Percentiles rank a stretch among this genome's conserved stretches.
These are phyloP conservation scores for Blastobasis lacticolella DNA, from an alignment of 2,888 invertebrate genomes.

Conservation along the genomic window DNA sequence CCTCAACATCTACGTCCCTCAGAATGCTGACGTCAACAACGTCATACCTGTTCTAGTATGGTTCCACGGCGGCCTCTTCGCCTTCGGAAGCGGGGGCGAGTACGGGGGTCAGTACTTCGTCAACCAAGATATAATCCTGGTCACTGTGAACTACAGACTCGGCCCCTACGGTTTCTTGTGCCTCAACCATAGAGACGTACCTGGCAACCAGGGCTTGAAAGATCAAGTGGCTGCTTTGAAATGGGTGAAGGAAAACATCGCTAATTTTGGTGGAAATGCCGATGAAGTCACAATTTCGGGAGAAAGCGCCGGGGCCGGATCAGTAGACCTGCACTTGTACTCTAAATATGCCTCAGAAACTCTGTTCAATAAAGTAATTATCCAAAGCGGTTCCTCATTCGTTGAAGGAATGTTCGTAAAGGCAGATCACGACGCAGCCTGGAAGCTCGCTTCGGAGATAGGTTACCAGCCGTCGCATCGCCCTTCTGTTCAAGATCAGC, in stretches of 20 bases:
- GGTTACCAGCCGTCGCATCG: constrained; percentile 18
- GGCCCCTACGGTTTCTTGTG: constrained; percentile 56
- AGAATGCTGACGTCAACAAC: constrained; percentile 15
- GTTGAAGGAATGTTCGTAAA: constrained; percentile 25
- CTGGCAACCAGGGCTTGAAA: constrained; percentile 46
- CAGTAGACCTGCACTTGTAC: constrained; percentile 40
- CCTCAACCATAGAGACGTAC: constrained; percentile 31
- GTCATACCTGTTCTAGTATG: constrained; percentile 43
- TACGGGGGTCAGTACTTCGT: constrained; percentile 37
- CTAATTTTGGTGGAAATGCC: constrained; percentile 39
- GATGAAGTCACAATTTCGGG: constrained; percentile 43
- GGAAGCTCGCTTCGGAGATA: constrained; percentile 31
- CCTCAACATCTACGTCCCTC: constrained; percentile 33
- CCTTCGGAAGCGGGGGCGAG: constrained; percentile 33
- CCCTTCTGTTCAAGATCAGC: no score
- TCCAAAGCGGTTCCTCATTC: constrained; percentile 38
- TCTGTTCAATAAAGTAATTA: constrained; percentile 36
- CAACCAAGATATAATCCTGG: constrained; percentile 34
- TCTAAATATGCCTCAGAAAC: constrained; percentile 24
- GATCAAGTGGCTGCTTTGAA: constrained; percentile 42
- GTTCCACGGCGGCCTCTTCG: constrained; percentile 50
- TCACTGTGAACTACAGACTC: constrained; percentile 41
- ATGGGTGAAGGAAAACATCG: constrained; percentile 47
- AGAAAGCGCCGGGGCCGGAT: constrained; percentile 44
- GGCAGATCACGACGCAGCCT: constrained; percentile 26